These are phyloP conservation scores for Stylophora pistillata DNA, from an alignment of 64 coral and sea anemone species.

Conservation along the genomic window DNA sequence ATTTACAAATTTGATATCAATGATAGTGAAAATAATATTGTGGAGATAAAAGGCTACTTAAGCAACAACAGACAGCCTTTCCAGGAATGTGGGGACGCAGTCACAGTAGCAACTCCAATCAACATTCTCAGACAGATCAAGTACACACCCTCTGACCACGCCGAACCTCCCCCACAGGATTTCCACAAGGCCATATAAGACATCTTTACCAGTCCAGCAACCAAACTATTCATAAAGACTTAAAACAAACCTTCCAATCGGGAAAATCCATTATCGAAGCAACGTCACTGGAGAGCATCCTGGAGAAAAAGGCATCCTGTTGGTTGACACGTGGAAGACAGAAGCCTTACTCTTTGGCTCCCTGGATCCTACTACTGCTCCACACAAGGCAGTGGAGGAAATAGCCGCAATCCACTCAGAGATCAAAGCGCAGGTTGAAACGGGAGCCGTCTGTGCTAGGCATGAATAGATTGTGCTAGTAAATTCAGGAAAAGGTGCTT, in stretches of 20 bases:
- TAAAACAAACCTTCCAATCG: constrained; percentile 62
- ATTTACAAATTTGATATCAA: constrained; percentile 5
- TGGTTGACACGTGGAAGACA: constrained; percentile 50
- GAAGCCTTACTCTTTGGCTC: constrained; percentile 55
- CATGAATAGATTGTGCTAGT: too few species aligned
- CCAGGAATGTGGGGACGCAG: too few species aligned
- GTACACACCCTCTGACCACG: not conserved
- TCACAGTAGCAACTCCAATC: too few species aligned
- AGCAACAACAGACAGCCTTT: constrained; percentile 2
- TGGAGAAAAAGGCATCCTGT: constrained; percentile 45
- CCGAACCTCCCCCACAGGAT: not conserved
- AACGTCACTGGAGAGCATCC: not conserved
- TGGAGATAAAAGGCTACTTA: constrained; percentile 6
- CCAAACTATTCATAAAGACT: constrained; percentile 46
- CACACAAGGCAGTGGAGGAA: too few species aligned
- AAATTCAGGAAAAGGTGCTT: too few species aligned
- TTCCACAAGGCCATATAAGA: constrained; percentile 42
- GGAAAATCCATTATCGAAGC: constrained; percentile 38
- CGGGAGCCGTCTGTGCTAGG: constrained; percentile 32
- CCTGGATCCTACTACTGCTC: not conserved
- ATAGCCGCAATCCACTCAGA: constrained; percentile 32
- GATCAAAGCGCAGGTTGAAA: constrained; percentile 43
- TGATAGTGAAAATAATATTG: constrained; percentile 2
- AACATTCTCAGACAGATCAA: constrained; percentile 50
- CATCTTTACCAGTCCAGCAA: constrained; percentile 45